Percentiles rank a stretch among this genome's conserved stretches.
phyloP scores from a whole-genome alignment of 2,113 vertebrate species.

The Rhipidura dahli region DNA sequence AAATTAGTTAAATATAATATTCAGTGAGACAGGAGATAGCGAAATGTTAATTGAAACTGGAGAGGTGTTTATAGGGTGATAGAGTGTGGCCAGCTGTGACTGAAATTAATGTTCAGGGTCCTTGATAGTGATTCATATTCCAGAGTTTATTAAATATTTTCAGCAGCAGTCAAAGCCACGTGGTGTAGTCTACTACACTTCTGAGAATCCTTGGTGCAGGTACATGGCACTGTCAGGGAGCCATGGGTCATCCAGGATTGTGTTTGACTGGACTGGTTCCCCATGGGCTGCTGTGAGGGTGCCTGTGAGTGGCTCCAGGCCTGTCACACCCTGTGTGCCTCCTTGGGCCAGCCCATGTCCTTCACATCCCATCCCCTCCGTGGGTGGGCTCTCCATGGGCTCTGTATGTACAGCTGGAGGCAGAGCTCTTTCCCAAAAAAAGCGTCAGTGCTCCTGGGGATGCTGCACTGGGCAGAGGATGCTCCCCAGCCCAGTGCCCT shows the following conservation, averaged over 20 bases:
- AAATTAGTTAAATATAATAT: slow-evolving; percentile 83
- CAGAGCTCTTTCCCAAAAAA: not conserved
- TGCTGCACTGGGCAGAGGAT: not conserved
- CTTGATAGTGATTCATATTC: slow-evolving; percentile 60
- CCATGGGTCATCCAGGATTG: not conserved
- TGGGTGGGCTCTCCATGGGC: accelerated
- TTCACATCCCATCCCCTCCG: not conserved
- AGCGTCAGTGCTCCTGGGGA: not conserved
- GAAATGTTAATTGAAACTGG: slow-evolving; percentile 80
- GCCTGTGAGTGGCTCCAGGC: not conserved
- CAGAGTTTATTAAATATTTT: slow-evolving; percentile 64
- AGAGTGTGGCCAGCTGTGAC: slow-evolving; percentile 75
- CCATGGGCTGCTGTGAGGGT: not conserved
- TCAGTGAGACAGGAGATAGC: slow-evolving; percentile 76
- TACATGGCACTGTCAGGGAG: not conserved
- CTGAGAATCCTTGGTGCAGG: not conserved
- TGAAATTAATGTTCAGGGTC: slow-evolving; percentile 75
- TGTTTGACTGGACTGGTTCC: not conserved
- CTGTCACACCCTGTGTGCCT: not conserved
- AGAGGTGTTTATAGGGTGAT: slow-evolving; percentile 81
- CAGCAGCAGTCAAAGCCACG: not conserved
- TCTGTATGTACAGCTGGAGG: accelerated
- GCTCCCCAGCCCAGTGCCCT: not conserved
- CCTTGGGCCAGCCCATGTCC: not conserved
- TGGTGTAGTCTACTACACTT: not conserved